phyloP scores from a whole-genome alignment of 2,888 invertebrate genomes.

The Nymphalis urticae region DNA sequence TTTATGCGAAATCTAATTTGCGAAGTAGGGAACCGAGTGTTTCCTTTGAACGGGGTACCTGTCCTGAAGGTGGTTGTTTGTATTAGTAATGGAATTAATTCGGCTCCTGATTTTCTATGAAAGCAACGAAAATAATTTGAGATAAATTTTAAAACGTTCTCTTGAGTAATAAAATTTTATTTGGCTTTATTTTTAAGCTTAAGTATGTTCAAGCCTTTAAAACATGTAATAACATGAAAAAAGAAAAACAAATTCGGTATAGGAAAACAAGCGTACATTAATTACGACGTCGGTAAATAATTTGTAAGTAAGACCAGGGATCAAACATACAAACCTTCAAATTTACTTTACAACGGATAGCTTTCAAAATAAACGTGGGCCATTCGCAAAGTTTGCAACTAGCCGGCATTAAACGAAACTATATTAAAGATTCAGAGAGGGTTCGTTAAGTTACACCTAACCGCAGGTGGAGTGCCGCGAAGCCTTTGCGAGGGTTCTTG shows the following conservation, averaged over 20 bases:
- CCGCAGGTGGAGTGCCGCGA: slow-evolving; percentile 69
- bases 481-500: slow-evolving; percentile 63
- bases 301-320: slow-evolving; percentile 14
- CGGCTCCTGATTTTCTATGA: slow-evolving; percentile 61
- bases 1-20: slow-evolving; percentile 80
- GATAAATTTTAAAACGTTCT: slow-evolving; percentile 49
- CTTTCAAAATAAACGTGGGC: slow-evolving; percentile 61
- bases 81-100: slow-evolving; percentile 77
- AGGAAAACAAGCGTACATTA: slow-evolving; percentile 5
- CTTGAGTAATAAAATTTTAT: slow-evolving; percentile 15
- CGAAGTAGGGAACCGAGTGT: slow-evolving; percentile 67
- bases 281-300: not conserved
- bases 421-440: slow-evolving; percentile 77
- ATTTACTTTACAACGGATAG: slow-evolving; percentile 32
- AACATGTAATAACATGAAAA: not conserved
- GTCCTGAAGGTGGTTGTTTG: slow-evolving; percentile 66
- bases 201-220: not conserved
- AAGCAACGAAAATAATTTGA: slow-evolving; percentile 42
- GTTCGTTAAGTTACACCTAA: slow-evolving; percentile 79
- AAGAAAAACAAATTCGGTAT: not conserved
- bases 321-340: slow-evolving; percentile 26
- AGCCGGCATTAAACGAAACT: slow-evolving; percentile 76
- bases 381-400: slow-evolving; percentile 62
- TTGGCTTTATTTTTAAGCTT: not conserved
- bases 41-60: slow-evolving; percentile 64